Evolutionary conservation across 2,888 invertebrate genomes (phyloP), one percentile per base, ranked within the genome.

Genomic region (Hydropsyche betteni): DNA sequence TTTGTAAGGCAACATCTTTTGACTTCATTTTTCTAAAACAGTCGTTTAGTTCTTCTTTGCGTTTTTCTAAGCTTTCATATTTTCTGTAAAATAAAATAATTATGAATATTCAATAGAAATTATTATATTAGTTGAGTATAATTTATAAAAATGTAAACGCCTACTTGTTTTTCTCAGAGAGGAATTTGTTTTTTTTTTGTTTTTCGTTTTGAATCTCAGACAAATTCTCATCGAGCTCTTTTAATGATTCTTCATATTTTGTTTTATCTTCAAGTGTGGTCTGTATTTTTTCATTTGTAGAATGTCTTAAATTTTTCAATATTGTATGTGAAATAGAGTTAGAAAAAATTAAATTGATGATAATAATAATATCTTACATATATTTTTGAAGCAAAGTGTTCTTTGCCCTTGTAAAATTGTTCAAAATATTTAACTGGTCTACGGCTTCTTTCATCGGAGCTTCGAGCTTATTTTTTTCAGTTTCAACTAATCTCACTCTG

Each of bases 371-470:
- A 34, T 33, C 89, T 86, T 81, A 91, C 91, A 90, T 88, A 81
- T 91, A 88, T 81, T 90, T 90, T 84, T 96, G 95, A 80, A 90
- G 89, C 44, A 93, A 83, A 81, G 90, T 88, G 85, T 95, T 94
- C 81, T 91, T 91, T 2, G 90, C 89, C 72, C 89, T 86, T 1
- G 90, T 88, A 0, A 92, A 86, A 3, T 88, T 88, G 83, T 99
- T 99, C 82, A 97, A 95, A 24, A 91, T 83, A 80, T 91, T 91
- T 80, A 99, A 87, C 81, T 91, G 92, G 68, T 92, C 90, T 0
- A 95, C 89, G 0, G 95, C 94, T 75, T 93, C 92, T 76, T 92
- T 89, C 89, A 93, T 94, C 0, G 95, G 94, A 77, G 89, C 91
- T 81, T 93, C 91, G 70, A 97, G 84, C 80, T 92, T 92, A 76